These are phyloP conservation scores for Meleagris gallopavo DNA, from an alignment of 2,113 vertebrate species.

Conservation along the genomic window DNA sequence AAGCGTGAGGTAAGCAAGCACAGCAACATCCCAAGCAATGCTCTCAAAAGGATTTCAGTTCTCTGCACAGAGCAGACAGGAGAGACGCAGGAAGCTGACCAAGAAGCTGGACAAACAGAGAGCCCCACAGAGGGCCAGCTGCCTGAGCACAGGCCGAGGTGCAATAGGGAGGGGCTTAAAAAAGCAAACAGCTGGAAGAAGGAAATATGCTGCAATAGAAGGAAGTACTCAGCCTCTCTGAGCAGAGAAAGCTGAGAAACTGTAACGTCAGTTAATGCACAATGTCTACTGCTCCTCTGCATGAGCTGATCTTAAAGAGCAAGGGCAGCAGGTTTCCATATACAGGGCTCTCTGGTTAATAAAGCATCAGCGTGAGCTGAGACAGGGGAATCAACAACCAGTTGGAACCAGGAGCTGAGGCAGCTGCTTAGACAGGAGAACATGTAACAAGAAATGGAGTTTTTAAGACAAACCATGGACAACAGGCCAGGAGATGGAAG, in stretches of 20 bases:
- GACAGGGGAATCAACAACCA: background rate
- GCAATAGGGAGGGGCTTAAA: background rate
- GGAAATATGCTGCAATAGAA: rapidly evolving
- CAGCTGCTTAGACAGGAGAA: background rate
- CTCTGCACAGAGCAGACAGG: background rate
- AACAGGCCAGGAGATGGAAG: background rate
- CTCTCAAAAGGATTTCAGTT: background rate
- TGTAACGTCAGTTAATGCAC: background rate
- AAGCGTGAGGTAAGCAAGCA: background rate
- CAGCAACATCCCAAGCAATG: background rate
- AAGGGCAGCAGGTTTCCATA: background rate
- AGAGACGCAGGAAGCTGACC: background rate
- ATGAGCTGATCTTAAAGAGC: background rate
- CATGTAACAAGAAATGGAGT: background rate
- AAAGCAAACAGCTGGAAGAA: background rate
- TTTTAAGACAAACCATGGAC: background rate
- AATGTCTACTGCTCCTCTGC: background rate
- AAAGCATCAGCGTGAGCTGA: background rate
- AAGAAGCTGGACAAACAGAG: background rate
- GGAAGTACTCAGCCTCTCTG: background rate
- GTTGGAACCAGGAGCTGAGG: background rate
- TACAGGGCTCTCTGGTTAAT: background rate
- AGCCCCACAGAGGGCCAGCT: background rate
- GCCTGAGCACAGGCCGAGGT: background rate
- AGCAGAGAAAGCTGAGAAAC: background rate